Conservation (phyloP, 2,888 invertebrate species). For the Eubasilissa splendida region DNA sequence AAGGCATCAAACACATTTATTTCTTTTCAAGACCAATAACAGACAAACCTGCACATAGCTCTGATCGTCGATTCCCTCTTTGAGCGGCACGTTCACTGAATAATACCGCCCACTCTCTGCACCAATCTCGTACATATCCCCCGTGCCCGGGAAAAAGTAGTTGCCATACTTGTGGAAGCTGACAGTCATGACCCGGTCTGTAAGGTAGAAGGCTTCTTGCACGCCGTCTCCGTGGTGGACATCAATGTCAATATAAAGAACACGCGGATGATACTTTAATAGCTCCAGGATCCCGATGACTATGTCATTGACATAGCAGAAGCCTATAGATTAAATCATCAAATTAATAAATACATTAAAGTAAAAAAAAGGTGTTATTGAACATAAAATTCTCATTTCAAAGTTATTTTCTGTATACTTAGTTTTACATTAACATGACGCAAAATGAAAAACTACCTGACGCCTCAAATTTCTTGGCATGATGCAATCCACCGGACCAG, state of each 20-base stretch:
- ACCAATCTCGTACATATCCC: slow-evolving; percentile 99
- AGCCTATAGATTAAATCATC: slow-evolving; percentile 73
- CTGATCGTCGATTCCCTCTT: slow-evolving; percentile 97
- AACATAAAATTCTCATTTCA: no score
- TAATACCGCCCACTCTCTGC: slow-evolving; percentile 96
- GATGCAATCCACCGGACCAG: slow-evolving; percentile 99
- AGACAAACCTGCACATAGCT: slow-evolving; percentile 84
- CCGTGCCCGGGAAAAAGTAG: slow-evolving; percentile 98
- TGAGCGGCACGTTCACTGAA: slow-evolving; percentile 97
- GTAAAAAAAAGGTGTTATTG: no score
- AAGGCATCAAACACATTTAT: no score
- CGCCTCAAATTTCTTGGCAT: slow-evolving; percentile 99
- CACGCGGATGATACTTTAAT: slow-evolving; percentile 93
- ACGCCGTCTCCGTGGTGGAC: slow-evolving; percentile 98
- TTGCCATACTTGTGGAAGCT: slow-evolving; percentile 99
- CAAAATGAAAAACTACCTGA: slow-evolving; percentile 72
- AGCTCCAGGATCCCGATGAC: slow-evolving; percentile 97
- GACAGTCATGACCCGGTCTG: slow-evolving; percentile 98
- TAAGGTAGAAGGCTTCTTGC: slow-evolving; percentile 97
- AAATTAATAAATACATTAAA: no score
- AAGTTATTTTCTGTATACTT: no score
- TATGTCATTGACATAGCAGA: slow-evolving; percentile 99
- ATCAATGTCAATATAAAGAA: slow-evolving; percentile 98
- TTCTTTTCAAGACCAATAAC: no score
- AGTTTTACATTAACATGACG: no score